Evolutionary conservation across 2,888 invertebrate species (phyloP).

Genomic region (Dichetophora obliterata): DNA sequence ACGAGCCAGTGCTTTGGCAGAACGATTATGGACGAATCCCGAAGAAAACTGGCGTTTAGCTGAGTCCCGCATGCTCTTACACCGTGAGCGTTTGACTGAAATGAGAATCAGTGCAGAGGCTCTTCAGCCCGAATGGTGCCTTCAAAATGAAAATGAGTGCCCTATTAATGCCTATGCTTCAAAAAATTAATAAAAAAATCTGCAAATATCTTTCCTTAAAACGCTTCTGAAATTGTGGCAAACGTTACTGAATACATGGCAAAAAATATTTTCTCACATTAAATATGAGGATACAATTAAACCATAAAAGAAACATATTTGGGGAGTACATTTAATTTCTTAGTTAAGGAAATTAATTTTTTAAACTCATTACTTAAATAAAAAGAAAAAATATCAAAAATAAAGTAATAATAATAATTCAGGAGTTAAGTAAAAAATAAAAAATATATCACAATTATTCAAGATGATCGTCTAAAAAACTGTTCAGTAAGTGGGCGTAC

Average conservation of each 20-base stretch:
- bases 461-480: too few relatives aligned
- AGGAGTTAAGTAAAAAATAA: too few relatives aligned
- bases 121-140: constrained; percentile 82
- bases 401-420: constrained; percentile 1
- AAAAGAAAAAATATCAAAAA: too few relatives aligned
- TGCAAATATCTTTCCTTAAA: background rate
- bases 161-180: constrained; percentile 65
- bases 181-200: background rate
- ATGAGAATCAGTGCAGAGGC: constrained; percentile 80
- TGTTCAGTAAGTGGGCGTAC: too few relatives aligned
- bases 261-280: background rate
- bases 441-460: too few relatives aligned
- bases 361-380: background rate
- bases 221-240: background rate
- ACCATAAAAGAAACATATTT: background rate
- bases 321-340: background rate
- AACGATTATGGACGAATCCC: constrained; percentile 86
- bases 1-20: constrained; percentile 83
- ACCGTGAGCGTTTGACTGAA: constrained; percentile 75
- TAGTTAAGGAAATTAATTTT: background rate
- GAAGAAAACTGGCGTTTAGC: constrained; percentile 70
- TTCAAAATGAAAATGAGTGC: constrained; percentile 77
- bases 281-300: too few relatives aligned
- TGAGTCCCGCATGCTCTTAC: constrained; percentile 76
- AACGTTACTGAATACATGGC: background rate